Evolutionary conservation across 2,797 vertebrate species (phyloP), one percentile per base, ranked within the genome.

Genomic region (Eurystomus glaucurus): DNA sequence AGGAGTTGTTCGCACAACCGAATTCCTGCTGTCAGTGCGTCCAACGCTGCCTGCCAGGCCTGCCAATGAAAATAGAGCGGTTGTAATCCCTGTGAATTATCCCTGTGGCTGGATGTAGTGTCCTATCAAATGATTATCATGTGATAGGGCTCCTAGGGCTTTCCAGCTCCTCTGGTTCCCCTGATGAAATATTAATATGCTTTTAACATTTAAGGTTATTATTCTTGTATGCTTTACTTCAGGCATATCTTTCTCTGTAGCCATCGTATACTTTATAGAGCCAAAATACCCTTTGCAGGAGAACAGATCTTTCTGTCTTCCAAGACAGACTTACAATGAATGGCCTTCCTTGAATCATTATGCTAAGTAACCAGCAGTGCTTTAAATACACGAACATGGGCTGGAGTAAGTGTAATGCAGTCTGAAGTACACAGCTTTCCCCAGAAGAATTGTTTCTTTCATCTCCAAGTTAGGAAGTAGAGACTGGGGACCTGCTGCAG

Each of bases 31-130:
- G 95, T 97, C 77, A 77, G 55, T 79, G 90, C 45, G 23, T 93
- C 93, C 65, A 77, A 71, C 2, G 29, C 85, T 95, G 71, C 90
- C 65, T 92, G 35, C 80, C 81, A 74, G 88, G 89, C 77, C 80
- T 95, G 96, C 87, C 96, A 95, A 77, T 88, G 93, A 95, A 97
- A 97, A 88, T 11, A 96, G 92, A 97, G 92, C 76, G 85, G 88
- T 28, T 60, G 93, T 97, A 98, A 98, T 97, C 97, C 87, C 70
- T 68, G 81, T 86, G 96, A 97, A 97, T 98, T 98, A 97, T 97
- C 97, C 95, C 91, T 41, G 28, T 90, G 91, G 95, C 95, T 96
- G 96, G 89, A 93, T 28, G 93, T 90, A 86, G 85, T 22, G 68
- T 97, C 97, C 94, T 93, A 88, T 95, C 75, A 72, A 96, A 92